Evolutionary conservation across 2,113 vertebrate genomes (phyloP).

Genomic region (Heliornis fulica): DNA sequence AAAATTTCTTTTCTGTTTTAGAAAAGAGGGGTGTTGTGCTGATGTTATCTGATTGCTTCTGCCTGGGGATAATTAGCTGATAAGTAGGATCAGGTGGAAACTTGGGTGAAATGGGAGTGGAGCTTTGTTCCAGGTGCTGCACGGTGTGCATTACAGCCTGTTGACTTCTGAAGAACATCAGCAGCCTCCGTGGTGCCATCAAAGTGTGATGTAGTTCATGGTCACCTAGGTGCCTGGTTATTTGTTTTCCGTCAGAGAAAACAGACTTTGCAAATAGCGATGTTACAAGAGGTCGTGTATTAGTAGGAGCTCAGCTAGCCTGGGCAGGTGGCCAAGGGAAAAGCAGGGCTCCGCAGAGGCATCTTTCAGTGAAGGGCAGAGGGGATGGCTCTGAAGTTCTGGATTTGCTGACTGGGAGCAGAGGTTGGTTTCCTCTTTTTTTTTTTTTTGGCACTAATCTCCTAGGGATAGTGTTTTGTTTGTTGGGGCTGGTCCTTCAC

Average conservation of each 20-base stretch:
- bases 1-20: neutral
- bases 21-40: neutral
- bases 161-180: neutral
- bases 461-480: neutral
- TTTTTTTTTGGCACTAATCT: neutral
- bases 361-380: neutral
- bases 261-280: neutral
- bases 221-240: neutral
- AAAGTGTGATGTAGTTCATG: neutral
- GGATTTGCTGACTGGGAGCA: neutral
- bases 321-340: rapidly evolving
- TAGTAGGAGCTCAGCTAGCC: neutral
- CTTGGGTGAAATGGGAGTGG: neutral
- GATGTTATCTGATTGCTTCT: neutral
- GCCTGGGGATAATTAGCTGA: neutral
- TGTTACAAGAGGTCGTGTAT: neutral
- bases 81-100: neutral
- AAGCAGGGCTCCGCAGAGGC: neutral
- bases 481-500: neutral
- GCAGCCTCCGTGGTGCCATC: neutral
- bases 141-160: neutral
- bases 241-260: neutral
- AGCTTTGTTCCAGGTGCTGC: neutral
- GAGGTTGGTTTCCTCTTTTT: neutral
- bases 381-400: neutral